Evolutionary conservation across 2,113 vertebrate genomes (phyloP).

Genomic region (Eulemur macaco): DNA sequence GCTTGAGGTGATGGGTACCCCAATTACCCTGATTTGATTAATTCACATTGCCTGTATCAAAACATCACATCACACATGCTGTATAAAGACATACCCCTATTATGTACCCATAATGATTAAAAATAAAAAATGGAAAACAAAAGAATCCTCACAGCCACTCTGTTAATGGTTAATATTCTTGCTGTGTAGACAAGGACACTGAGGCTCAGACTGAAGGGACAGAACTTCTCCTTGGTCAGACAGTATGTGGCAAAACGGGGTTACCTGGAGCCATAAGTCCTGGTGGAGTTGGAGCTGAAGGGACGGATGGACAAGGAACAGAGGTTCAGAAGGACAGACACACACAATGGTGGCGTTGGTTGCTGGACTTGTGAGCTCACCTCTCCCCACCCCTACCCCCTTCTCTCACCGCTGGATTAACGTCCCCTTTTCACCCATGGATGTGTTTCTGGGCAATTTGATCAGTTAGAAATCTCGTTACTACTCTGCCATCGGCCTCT

Average conservation of each 20-base stretch:
- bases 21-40: too few relatives aligned
- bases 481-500: constrained; percentile 40
- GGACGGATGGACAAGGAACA: not conserved
- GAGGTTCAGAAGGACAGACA: not conserved
- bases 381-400: not conserved
- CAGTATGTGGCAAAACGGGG: not conserved
- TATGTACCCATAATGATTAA: too few relatives aligned
- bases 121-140: too few relatives aligned
- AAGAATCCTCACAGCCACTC: too few relatives aligned
- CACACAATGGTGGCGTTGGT: not conserved
- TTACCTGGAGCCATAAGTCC: not conserved
- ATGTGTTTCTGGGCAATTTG: constrained; percentile 52
- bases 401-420: not conserved
- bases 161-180: not conserved
- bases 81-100: too few relatives aligned
- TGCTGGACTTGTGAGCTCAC: not conserved
- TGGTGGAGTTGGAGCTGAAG: not conserved
- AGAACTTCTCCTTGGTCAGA: not conserved
- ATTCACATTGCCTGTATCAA: too few relatives aligned
- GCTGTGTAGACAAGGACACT: too few relatives aligned
- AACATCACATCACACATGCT: too few relatives aligned
- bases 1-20: too few relatives aligned
- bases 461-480: constrained; percentile 33
- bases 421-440: not conserved
- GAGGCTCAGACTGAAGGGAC: not conserved